Evolutionary conservation across 2,113 vertebrate species (phyloP).

Genomic region (Echinops telfairi): DNA sequence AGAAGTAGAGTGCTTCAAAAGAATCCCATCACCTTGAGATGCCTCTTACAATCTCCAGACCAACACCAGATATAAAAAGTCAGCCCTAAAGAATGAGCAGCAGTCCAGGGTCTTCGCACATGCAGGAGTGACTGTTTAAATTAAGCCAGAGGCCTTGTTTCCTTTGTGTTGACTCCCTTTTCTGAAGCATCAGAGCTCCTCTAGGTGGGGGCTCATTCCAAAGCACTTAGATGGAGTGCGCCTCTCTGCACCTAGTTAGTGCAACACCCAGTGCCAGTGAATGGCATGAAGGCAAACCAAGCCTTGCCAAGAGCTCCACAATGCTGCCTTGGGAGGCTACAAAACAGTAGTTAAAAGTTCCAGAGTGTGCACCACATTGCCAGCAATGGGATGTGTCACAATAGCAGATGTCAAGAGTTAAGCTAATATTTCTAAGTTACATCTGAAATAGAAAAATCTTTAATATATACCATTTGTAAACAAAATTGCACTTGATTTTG

Average conservation of each 20-base stretch:
- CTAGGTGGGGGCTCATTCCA: slow-evolving; percentile 49
- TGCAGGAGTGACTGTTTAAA: slow-evolving; percentile 69
- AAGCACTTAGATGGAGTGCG: slow-evolving; percentile 35
- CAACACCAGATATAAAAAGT: slow-evolving; percentile 73
- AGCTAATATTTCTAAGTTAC: slow-evolving; percentile 87
- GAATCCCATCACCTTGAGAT: slow-evolving; percentile 79
- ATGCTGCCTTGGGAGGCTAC: slow-evolving; percentile 74
- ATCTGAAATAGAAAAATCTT: slow-evolving; percentile 89
- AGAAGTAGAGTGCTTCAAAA: slow-evolving; percentile 76
- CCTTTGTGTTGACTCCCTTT: slow-evolving; percentile 55
- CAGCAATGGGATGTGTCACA: slow-evolving; percentile 89
- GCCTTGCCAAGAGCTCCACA: slow-evolving; percentile 58
- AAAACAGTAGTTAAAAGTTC: slow-evolving; percentile 80
- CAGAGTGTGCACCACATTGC: slow-evolving; percentile 88
- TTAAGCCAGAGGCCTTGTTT: slow-evolving; percentile 65
- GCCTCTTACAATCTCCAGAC: slow-evolving; percentile 69
- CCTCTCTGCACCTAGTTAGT: slow-evolving; percentile 61
- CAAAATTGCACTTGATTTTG: slow-evolving; percentile 91
- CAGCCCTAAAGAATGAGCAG: slow-evolving; percentile 64
- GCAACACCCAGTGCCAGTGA: slow-evolving; percentile 64
- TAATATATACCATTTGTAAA: slow-evolving; percentile 89
- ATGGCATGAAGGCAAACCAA: slow-evolving; percentile 74
- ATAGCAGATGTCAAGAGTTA: slow-evolving; percentile 81
- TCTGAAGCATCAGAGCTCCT: slow-evolving; percentile 54
- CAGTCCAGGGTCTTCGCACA: slow-evolving; percentile 74